Percentiles rank a stretch among this genome's conserved stretches.
Conservation (phyloP, 2,888 invertebrate genomes). For the Formica aserva region DNA sequence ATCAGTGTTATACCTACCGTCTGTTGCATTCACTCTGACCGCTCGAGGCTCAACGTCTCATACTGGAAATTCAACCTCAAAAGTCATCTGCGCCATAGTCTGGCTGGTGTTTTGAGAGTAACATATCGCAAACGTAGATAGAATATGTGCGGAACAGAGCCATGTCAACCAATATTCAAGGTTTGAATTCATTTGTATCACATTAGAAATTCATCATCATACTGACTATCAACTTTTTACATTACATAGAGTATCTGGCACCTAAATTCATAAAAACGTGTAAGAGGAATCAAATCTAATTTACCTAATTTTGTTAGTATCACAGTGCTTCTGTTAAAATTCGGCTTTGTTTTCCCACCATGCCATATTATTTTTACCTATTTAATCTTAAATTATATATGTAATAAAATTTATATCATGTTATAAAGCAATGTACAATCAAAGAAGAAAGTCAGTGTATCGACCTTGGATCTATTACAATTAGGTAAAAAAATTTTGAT, state of each 20-base stretch:
- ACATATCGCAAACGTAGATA: slow-evolving; percentile 85
- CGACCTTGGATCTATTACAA: slow-evolving; percentile 59
- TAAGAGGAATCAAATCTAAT: slow-evolving; percentile 84
- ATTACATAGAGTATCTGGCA: slow-evolving; percentile 85
- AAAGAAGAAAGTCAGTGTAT: slow-evolving; percentile 17
- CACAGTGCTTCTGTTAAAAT: slow-evolving; percentile 76
- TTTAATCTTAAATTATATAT: slow-evolving; percentile 54
- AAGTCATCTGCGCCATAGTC: slow-evolving; percentile 83
- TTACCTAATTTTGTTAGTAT: slow-evolving; percentile 80
- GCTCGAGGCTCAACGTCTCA: slow-evolving; percentile 79
- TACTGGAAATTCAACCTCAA: slow-evolving; percentile 85
- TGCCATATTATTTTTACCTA: slow-evolving; percentile 65
- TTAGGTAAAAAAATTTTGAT: slow-evolving; percentile 55
- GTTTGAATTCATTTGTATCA: slow-evolving; percentile 83
- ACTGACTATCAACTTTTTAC: slow-evolving; percentile 83
- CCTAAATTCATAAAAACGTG: slow-evolving; percentile 86
- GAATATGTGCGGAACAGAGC: slow-evolving; percentile 83
- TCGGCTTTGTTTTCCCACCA: slow-evolving; percentile 67
- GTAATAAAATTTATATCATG: not conserved
- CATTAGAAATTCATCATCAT: slow-evolving; percentile 84
- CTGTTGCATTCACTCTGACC: slow-evolving; percentile 75
- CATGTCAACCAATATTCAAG: slow-evolving; percentile 84
- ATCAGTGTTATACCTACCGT: slow-evolving; percentile 85
- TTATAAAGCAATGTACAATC: not conserved
- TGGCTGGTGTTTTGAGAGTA: slow-evolving; percentile 84